A percentile compares a stretch with the other conserved stretches of the same genome.
phyloP scores from a whole-genome alignment of 2,797 vertebrate species.

The Acropternis orthonyx region DNA sequence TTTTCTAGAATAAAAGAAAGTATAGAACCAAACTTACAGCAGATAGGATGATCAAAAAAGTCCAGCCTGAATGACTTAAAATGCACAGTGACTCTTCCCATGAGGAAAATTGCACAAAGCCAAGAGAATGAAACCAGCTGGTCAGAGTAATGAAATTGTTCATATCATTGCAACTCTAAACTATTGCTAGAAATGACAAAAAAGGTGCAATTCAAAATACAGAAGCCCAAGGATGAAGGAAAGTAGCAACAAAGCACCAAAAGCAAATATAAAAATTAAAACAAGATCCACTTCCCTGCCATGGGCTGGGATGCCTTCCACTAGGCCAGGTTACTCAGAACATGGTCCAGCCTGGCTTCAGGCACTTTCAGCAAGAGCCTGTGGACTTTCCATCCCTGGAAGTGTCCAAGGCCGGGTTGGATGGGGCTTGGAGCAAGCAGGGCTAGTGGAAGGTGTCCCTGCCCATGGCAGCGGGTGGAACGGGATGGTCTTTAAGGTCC shows the following conservation, averaged over 20 bases:
- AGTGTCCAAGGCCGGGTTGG: not conserved
- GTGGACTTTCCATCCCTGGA: not conserved
- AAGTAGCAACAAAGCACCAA: not conserved
- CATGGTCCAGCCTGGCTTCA: not conserved
- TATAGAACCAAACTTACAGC: not conserved
- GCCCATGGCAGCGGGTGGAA: not conserved
- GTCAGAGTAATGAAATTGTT: not conserved
- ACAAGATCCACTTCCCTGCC: too few relatives aligned
- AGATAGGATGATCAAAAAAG: not conserved
- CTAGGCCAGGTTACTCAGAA: not conserved
- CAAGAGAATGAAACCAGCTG: not conserved
- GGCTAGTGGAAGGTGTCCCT: not conserved
- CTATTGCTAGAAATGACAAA: not conserved
- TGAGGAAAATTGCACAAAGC: not conserved
- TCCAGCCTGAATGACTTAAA: not conserved
- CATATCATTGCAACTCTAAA: not conserved
- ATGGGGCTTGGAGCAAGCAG: not conserved
- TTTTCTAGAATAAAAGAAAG: not conserved
- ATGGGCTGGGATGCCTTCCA: not conserved
- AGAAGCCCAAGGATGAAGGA: not conserved
- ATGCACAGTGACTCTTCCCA: not conserved
- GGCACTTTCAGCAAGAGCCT: too few relatives aligned
- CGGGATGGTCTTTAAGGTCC: not conserved
- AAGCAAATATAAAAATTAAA: not conserved
- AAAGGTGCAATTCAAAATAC: not conserved